A percentile compares a stretch with the other conserved stretches of the same genome.
phyloP scores from a whole-genome alignment of 2,888 invertebrate species.

The Caenorhabditis sp. region DNA sequence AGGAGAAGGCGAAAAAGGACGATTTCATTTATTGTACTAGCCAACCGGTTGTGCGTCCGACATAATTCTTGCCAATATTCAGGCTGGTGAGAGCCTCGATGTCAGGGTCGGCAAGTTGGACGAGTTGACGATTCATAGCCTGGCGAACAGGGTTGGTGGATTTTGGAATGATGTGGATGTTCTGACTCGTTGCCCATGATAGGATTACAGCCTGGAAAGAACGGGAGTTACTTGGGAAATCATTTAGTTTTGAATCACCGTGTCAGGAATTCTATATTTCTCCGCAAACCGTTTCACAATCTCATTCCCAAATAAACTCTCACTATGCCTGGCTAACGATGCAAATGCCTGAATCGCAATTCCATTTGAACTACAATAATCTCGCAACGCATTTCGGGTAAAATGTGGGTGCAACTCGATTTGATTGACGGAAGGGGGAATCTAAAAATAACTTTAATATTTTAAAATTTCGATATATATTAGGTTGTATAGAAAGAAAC shows the following conservation, averaged over 20 bases:
- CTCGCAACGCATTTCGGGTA: slow-evolving; percentile 68
- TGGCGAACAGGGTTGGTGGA: slow-evolving; percentile 38
- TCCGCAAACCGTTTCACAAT: slow-evolving; percentile 76
- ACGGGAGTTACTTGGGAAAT: no score
- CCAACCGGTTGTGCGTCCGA: slow-evolving; percentile 48
- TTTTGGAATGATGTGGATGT: slow-evolving; percentile 73
- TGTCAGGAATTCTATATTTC: slow-evolving; percentile 71
- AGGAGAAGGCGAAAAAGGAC: background rate
- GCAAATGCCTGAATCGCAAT: slow-evolving; percentile 73
- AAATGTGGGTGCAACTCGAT: slow-evolving; percentile 74
- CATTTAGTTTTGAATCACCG: slow-evolving; percentile 9
- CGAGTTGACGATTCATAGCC: slow-evolving; percentile 17
- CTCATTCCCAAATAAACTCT: slow-evolving; percentile 75
- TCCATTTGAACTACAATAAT: slow-evolving; percentile 71
- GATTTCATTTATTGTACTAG: slow-evolving; percentile 13
- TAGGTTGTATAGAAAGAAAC: no score
- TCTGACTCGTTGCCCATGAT: slow-evolving; percentile 81
- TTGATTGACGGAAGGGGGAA: slow-evolving; percentile 60
- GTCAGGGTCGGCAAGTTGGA: slow-evolving; percentile 23
- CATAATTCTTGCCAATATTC: slow-evolving; percentile 36
- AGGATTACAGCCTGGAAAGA: slow-evolving; percentile 73
- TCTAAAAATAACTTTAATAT: background rate
- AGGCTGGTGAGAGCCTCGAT: slow-evolving; percentile 16
- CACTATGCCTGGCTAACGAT: slow-evolving; percentile 71
- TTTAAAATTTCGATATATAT: no score